A percentile compares a stretch with the other conserved stretches of the same genome.
Evolutionary conservation across 2,797 vertebrate species (phyloP).

Genomic region (Phataginus tricuspis): DNA sequence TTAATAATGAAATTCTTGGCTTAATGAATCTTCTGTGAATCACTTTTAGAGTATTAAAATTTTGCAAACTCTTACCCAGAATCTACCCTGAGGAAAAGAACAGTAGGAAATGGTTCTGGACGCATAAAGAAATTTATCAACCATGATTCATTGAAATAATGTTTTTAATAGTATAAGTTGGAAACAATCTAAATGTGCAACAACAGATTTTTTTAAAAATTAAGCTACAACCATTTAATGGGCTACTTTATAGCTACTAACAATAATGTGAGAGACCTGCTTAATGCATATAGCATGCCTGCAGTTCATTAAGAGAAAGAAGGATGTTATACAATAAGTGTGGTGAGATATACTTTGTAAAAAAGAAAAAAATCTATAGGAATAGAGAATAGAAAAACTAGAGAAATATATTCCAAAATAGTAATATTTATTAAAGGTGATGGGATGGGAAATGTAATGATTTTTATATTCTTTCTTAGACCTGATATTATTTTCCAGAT

Average conservation of each 20-base stretch:
- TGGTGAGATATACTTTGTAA: neutral
- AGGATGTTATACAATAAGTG: neutral
- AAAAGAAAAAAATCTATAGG: neutral
- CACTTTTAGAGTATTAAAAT: slow-evolving; percentile 31
- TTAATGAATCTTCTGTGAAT: slow-evolving; percentile 32
- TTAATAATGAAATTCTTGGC: slow-evolving; percentile 26
- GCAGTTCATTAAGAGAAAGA: slow-evolving; percentile 7
- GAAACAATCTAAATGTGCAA: neutral
- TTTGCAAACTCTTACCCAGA: slow-evolving; percentile 14
- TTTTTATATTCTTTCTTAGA: slow-evolving; percentile 3
- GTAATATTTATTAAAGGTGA: slow-evolving; percentile 22
- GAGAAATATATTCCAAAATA: slow-evolving; percentile 13
- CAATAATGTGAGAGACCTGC: neutral
- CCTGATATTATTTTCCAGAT: slow-evolving; percentile 18
- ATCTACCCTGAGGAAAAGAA: neutral
- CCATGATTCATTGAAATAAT: neutral
- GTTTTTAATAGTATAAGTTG: neutral
- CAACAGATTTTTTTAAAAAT: neutral
- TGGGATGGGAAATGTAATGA: neutral
- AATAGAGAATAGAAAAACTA: neutral
- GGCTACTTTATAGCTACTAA: slow-evolving; percentile 33
- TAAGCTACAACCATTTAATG: neutral
- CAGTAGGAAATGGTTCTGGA: slow-evolving; percentile 4
- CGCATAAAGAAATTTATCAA: neutral
- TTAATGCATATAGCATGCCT: neutral